Evolutionary conservation across 2,113 vertebrate species (phyloP).

Genomic region (Telmatochromis sp.): DNA sequence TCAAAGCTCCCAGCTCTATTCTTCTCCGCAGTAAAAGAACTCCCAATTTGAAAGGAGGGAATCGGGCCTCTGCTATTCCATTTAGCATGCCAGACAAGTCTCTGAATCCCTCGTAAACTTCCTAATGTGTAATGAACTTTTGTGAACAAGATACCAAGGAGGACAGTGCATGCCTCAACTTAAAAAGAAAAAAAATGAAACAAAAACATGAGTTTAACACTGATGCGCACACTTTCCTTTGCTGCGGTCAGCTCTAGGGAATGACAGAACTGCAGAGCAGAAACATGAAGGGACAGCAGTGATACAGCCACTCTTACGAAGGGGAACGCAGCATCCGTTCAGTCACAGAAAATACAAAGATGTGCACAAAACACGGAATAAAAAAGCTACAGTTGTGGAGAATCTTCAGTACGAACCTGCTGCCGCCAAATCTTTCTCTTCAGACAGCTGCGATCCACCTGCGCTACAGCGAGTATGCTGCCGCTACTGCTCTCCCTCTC

Average conservation of each 20-base stretch:
- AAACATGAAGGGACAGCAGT: not conserved
- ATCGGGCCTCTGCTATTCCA: constrained; percentile 19
- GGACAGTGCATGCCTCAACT: not conserved
- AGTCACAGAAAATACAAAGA: not conserved
- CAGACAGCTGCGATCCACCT: constrained; percentile 52
- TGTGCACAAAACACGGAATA: not conserved
- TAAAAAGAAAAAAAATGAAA: not conserved
- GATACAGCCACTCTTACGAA: not conserved
- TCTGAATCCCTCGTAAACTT: not conserved
- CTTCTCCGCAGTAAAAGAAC: constrained; percentile 43
- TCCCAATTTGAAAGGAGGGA: constrained; percentile 30
- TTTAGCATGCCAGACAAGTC: not conserved
- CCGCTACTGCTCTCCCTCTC: not conserved
- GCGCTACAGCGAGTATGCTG: constrained; percentile 46
- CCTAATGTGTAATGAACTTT: not conserved
- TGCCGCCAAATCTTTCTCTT: constrained; percentile 13
- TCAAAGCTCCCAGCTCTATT: constrained; percentile 56
- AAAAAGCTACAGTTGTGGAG: not conserved
- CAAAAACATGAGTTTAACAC: not conserved
- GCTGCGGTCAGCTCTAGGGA: not conserved
- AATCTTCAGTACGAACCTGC: constrained; percentile 43
- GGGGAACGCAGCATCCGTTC: constrained; percentile 17
- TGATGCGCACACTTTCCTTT: not conserved
- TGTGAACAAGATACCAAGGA: not conserved
- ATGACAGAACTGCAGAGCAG: not conserved